Base-by-base conservation (phyloP, 2,888 invertebrate species). In the Pandemis cinnamomeana region DNA sequence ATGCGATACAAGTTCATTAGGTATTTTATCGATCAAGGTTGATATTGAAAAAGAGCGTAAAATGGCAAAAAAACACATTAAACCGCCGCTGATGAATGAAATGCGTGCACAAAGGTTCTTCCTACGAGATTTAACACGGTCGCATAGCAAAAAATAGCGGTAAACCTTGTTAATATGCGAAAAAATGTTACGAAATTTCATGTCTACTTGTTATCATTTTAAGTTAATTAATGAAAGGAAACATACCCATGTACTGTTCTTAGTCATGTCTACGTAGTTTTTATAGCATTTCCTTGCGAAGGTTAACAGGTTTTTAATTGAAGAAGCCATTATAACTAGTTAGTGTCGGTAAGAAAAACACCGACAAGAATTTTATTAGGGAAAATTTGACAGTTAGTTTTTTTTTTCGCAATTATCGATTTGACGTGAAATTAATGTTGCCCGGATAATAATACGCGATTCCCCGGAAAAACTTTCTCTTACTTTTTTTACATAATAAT, bases 271-370 rank as follows among this genome's bases (percentile, higher is more conserved):
- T 71, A 87, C 62, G 20, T 89, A 80, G 68, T 79, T 85, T 77
- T 80, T 88, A 77, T 87, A 93, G 77, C 84, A 88, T 76, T 86
- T 84, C 75, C 82, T 87, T 41, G 85, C 91, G 76, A 83, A 82
- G 67, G 82, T 83, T 68, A 92, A 78, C 78, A 91, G 76, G 77
- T 89, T 89, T 86, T 89, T 93, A 78, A 93, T 86, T 73, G 83
- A 82, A 71, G 81, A 83, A 86, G 86, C 85, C 92, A 92, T 92
- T 85, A 83, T 78, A 76, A 75, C 72, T 71, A 68, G 68, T 36
- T 62, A 68, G 78, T 76, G 60, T 60, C 51, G 72, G 66, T 72
- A 53, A 36, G 5, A 10, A 44, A 48, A 20, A n/a, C 53, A 60
- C 58, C 44, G 74, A 67, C 15, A 62, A 64, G 4, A 62, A 55